Evolutionary conservation across 1,140 invertebrate species (phyloP).

Genomic region (Pachypeltis micranthus): DNA sequence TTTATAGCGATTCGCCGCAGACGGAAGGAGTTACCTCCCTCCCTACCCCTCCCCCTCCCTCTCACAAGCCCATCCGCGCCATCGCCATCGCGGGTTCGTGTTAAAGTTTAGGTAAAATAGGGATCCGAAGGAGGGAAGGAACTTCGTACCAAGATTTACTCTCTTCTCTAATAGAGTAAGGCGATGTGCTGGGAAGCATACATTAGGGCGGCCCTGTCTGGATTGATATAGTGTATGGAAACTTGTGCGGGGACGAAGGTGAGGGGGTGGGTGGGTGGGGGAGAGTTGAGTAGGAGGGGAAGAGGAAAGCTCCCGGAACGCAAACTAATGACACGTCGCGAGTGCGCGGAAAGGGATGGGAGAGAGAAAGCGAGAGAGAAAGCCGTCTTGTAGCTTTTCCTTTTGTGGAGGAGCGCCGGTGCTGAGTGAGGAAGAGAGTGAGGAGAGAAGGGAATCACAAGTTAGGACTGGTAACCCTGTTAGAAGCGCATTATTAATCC

Average conservation of each 20-base stretch:
- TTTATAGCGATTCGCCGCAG: neutral
- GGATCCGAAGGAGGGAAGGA: neutral
- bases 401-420: neutral
- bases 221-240: neutral
- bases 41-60: too few relatives aligned
- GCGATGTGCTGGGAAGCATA: neutral
- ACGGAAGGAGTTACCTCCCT: too few relatives aligned
- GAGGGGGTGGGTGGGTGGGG: too few relatives aligned
- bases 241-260: neutral
- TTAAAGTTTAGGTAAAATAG: neutral
- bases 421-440: neutral
- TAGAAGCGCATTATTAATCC: neutral
- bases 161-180: neutral
- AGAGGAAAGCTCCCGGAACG: neutral
- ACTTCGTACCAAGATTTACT: neutral
- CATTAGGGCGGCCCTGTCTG: neutral
- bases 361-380: neutral
- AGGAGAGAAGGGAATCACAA: neutral
- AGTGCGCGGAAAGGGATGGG: too few relatives aligned
- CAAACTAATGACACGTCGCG: neutral
- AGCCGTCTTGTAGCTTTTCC: neutral
- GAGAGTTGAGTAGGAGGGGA: neutral
- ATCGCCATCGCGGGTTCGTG: too few relatives aligned
- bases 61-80: too few relatives aligned
- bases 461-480: neutral